Percentiles rank a stretch among this genome's conserved stretches.
phyloP scores from a whole-genome alignment of 2,113 vertebrate genomes.

The Nyctibius bracteatus region DNA sequence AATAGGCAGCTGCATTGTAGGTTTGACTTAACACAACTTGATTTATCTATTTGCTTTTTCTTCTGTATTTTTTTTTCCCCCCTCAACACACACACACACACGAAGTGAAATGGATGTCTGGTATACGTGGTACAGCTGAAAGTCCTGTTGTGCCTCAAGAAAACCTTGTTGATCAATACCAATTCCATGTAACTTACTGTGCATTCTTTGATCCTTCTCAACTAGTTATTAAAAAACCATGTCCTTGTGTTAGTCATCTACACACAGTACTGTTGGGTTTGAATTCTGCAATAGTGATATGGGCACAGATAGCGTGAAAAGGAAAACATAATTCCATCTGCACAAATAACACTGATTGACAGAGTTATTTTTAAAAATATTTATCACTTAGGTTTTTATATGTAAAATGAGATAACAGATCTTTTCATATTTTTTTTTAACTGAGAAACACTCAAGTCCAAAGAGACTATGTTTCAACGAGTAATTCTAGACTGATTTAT shows the following conservation, averaged over 20 bases:
- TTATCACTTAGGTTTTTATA: background rate
- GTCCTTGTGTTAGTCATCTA: background rate
- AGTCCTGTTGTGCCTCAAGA: constrained; percentile 36
- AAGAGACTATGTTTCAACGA: background rate
- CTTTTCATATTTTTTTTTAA: background rate
- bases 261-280: background rate
- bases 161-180: constrained; percentile 55
- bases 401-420: constrained; percentile 7
- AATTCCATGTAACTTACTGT: constrained; percentile 37
- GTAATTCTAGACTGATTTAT: background rate
- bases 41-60: background rate
- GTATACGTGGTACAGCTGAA: background rate
- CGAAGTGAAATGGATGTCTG: background rate
- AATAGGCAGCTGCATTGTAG: background rate
- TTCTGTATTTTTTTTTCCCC: background rate
- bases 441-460: background rate
- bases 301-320: background rate
- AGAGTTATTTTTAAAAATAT: constrained; percentile 13
- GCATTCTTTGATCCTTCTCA: constrained; percentile 32
- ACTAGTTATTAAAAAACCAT: constrained; percentile 44
- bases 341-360: background rate
- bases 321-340: background rate
- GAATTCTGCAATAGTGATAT: background rate
- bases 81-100: background rate
- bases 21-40: background rate